Conservation (phyloP, 2,888 invertebrate genomes). For the Lithophane ornitopus region DNA sequence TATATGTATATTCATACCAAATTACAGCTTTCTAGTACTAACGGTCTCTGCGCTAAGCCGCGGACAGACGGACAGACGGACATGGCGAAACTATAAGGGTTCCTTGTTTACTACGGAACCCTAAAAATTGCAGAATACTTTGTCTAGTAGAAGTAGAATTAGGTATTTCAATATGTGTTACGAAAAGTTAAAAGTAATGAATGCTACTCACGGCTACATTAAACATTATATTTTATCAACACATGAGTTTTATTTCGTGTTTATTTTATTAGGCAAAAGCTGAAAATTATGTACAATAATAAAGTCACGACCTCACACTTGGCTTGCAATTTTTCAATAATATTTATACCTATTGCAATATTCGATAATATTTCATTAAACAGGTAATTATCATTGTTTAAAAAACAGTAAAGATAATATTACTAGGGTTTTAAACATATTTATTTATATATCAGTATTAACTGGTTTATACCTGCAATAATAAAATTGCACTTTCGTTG, state of each 20-base stretch:
- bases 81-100: too few relatives aligned
- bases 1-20: too few relatives aligned
- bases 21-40: too few relatives aligned
- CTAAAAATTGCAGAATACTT: too few relatives aligned
- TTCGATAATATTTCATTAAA: conserved; percentile 57
- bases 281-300: conserved; percentile 34
- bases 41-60: too few relatives aligned
- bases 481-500: not conserved
- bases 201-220: not conserved
- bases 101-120: too few relatives aligned
- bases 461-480: not conserved
- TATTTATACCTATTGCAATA: conserved; percentile 53
- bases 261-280: not conserved
- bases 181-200: not conserved
- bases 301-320: conserved; percentile 41
- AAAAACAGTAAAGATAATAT: conserved; percentile 32
- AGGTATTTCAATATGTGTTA: too few relatives aligned
- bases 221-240: not conserved
- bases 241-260: not conserved
- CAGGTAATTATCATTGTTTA: conserved; percentile 53
- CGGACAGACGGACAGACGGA: too few relatives aligned
- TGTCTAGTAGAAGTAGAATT: too few relatives aligned
- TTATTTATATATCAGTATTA: not conserved
- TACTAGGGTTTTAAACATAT: not conserved
- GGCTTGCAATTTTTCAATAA: conserved; percentile 23